Conservation (phyloP, 1,140 invertebrate species). For the Frieseomelitta varia region DNA sequence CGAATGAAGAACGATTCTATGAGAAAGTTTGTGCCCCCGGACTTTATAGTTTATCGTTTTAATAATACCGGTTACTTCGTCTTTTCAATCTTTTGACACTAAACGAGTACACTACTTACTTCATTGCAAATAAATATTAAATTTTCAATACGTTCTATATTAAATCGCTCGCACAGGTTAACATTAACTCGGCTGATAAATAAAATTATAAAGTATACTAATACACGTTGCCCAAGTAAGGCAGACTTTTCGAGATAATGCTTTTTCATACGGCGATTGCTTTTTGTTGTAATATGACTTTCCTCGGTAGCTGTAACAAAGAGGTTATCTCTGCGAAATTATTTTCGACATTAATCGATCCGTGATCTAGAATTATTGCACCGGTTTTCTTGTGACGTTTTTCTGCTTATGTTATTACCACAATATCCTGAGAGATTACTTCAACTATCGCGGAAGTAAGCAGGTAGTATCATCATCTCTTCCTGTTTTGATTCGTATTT, state of each 20-base stretch:
- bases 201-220: neutral
- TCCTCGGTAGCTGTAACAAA: neutral
- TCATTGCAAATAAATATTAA: neutral
- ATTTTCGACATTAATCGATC: neutral
- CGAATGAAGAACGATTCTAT: neutral
- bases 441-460: no score
- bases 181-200: neutral
- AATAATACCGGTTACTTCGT: neutral
- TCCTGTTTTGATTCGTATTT: neutral
- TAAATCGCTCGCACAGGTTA: neutral
- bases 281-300: neutral
- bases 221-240: neutral
- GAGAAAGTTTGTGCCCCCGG: neutral
- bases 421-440: neutral
- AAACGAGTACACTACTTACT: neutral
- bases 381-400: neutral
- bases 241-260: neutral
- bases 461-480: no score
- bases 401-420: neutral
- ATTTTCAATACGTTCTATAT: neutral
- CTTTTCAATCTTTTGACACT: neutral
- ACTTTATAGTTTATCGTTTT: neutral
- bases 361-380: no score
- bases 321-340: neutral
- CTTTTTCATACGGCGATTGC: neutral